Evolutionary conservation across 2,888 invertebrate genomes (phyloP).

Genomic region (Crocallis elinguaria): DNA sequence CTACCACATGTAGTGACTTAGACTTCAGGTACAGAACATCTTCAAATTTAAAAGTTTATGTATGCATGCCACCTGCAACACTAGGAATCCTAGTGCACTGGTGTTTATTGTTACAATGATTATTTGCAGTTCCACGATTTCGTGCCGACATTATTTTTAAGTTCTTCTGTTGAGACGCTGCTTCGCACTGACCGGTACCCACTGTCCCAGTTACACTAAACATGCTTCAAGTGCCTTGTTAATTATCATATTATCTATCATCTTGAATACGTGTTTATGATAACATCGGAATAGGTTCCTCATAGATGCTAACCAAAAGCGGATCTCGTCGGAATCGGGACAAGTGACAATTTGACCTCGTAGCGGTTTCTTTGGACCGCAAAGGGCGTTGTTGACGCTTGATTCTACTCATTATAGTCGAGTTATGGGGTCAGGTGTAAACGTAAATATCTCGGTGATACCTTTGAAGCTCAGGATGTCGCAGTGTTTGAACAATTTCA

Average conservation of each 20-base stretch:
- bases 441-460: too few species aligned
- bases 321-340: constrained; percentile 58
- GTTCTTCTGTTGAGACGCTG: not conserved
- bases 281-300: constrained; percentile 23
- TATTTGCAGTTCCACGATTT: not conserved
- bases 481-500: too few species aligned
- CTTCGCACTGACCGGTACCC: constrained; percentile 2
- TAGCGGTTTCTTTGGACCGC: constrained; percentile 59
- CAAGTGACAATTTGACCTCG: constrained; percentile 51
- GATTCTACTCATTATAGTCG: constrained; percentile 44
- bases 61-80: too few species aligned
- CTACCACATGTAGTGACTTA: not conserved
- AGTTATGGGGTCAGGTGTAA: constrained; percentile 45
- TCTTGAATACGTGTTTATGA: constrained; percentile 13
- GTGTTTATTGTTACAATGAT: not conserved
- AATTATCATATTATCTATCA: constrained; percentile 17
- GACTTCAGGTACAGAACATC: too few species aligned
- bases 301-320: constrained; percentile 39
- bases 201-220: constrained; percentile 13
- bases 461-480: too few species aligned
- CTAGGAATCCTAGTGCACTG: too few species aligned
- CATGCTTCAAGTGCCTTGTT: constrained; percentile 6
- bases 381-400: constrained; percentile 46
- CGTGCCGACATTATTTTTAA: not conserved
- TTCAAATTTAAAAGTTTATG: too few species aligned